Evolutionary conservation across 2,113 vertebrate species (phyloP).

Genomic region (Dissostichus mawsoni): DNA sequence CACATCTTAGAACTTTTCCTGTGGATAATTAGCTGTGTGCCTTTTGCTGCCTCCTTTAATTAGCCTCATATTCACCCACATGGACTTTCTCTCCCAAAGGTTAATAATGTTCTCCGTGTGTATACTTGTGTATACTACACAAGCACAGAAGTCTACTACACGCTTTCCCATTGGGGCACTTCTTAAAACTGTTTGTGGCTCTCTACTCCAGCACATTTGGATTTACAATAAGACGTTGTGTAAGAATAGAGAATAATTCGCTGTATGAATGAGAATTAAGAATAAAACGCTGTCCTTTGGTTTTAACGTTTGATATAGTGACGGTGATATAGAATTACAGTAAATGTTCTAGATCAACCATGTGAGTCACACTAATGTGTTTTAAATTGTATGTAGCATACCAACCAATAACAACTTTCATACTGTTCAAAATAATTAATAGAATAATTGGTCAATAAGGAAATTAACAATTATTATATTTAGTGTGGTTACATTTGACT

Average conservation of each 20-base stretch:
- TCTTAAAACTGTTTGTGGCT: slow-evolving; percentile 1
- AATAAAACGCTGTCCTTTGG: not conserved
- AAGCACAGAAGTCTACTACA: not conserved
- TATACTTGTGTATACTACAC: no score
- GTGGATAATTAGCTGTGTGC: slow-evolving; percentile 61
- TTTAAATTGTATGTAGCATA: no score
- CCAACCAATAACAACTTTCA: not conserved
- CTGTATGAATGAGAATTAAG: not conserved
- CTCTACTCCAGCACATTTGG: not conserved
- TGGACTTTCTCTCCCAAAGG: slow-evolving; percentile 47
- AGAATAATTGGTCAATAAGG: not conserved
- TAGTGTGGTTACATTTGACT: not conserved
- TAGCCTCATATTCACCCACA: slow-evolving; percentile 61
- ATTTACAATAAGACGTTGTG: no score
- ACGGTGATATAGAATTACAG: not conserved
- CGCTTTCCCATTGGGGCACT: slow-evolving; percentile 6
- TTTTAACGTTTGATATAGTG: not conserved
- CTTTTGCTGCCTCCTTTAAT: slow-evolving; percentile 62
- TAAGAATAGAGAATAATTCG: no score
- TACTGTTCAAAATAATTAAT: not conserved
- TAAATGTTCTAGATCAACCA: not conserved
- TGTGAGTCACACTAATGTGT: not conserved
- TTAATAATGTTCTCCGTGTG: slow-evolving; percentile 56
- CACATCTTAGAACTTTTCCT: slow-evolving; percentile 30
- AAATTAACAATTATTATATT: not conserved